Evolutionary conservation across 2,797 vertebrate genomes (phyloP).

Genomic region (Chelonia mydas): DNA sequence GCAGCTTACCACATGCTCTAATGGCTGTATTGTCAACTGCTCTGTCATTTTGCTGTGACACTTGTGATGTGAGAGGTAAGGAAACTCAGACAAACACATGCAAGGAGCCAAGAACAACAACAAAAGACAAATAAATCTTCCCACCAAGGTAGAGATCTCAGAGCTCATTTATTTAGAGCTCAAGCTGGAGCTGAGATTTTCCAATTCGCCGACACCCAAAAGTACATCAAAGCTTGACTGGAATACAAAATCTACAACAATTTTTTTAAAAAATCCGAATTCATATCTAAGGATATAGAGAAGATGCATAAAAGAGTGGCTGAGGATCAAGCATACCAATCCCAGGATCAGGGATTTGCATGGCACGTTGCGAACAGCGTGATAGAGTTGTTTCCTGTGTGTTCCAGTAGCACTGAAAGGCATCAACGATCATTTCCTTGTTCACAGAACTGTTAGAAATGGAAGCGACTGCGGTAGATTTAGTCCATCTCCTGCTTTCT

Average conservation of each 20-base stretch:
- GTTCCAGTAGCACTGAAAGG: constrained; percentile 29
- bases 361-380: background rate
- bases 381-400: constrained; percentile 10
- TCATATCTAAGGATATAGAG: constrained; percentile 22
- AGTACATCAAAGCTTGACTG: constrained; percentile 48
- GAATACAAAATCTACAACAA: constrained; percentile 25
- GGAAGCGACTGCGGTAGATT: constrained; percentile 2
- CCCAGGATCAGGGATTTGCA: background rate
- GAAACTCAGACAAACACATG: background rate
- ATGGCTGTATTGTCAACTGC: background rate
- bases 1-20: background rate
- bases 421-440: constrained; percentile 31
- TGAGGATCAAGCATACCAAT: constrained; percentile 26
- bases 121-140: constrained; percentile 60
- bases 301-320: constrained; percentile 25
- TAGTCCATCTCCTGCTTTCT: background rate
- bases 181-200: constrained; percentile 54
- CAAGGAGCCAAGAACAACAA: constrained; percentile 18
- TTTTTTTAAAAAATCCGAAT: background rate
- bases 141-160: background rate
- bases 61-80: background rate
- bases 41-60: background rate
- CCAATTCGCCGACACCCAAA: constrained; percentile 61
- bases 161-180: constrained; percentile 65
- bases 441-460: constrained; percentile 17